Percentiles rank a stretch among this genome's conserved stretches.
These are phyloP conservation scores for Ecliptopera silaceata DNA, from an alignment of 2,888 invertebrate species.

Conservation along the genomic window DNA sequence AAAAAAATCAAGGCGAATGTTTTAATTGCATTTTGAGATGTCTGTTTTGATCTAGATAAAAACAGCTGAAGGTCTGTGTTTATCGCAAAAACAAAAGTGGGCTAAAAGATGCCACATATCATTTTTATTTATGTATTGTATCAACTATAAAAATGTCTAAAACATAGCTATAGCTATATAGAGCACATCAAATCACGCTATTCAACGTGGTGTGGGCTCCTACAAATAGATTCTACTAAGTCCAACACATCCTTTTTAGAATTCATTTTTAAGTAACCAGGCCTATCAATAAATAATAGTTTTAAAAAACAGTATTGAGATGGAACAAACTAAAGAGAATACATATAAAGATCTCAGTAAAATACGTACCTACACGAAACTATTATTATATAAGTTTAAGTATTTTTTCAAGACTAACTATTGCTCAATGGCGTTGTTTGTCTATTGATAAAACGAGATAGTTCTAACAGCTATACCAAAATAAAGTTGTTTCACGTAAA, in stretches of 20 bases:
- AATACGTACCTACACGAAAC: slow-evolving; percentile 63
- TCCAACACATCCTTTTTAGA: not conserved
- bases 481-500: slow-evolving; percentile 62
- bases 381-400: slow-evolving; percentile 56
- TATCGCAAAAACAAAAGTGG: no score
- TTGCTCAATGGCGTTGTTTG: slow-evolving; percentile 32
- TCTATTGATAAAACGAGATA: slow-evolving; percentile 4
- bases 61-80: no score
- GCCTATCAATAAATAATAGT: slow-evolving; percentile 33
- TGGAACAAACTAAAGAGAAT: slow-evolving; percentile 67
- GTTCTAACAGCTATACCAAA: slow-evolving; percentile 70
- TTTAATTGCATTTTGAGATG: no score
- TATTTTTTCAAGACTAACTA: slow-evolving; percentile 40
- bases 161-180: no score
- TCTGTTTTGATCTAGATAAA: no score
- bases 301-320: slow-evolving; percentile 66
- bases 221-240: not conserved
- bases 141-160: no score
- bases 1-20: no score
- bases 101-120: no score
- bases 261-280: slow-evolving; percentile 3
- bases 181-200: no score
- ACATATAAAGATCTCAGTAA: slow-evolving; percentile 69
- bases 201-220: not conserved
- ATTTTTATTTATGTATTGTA: no score